A percentile compares a stretch with the other conserved stretches of the same genome.
Evolutionary conservation across 2,113 vertebrate species (phyloP).

Genomic region (Dasyurus viverrinus): DNA sequence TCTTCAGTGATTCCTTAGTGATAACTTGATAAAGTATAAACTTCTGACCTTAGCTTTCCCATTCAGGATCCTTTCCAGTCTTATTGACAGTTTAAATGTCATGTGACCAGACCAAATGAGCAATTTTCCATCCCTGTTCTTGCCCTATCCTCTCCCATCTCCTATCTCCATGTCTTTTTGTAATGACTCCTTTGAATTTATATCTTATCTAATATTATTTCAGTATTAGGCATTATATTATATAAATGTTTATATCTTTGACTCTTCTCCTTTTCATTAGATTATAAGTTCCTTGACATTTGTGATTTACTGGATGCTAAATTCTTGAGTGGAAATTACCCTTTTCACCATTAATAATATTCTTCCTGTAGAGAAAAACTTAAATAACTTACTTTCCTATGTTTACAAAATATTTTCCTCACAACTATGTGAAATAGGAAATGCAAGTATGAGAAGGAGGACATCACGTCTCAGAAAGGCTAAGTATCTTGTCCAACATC

Average conservation of each 20-base stretch:
- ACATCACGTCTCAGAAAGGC: background rate
- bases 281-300: background rate
- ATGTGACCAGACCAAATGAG: background rate
- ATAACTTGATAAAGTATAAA: background rate
- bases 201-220: background rate
- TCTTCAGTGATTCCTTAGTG: background rate
- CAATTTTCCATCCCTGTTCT: background rate
- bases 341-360: background rate
- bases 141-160: background rate
- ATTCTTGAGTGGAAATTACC: background rate
- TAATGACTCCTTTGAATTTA: background rate
- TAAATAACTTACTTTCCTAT: background rate
- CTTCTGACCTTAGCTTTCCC: background rate
- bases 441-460: background rate
- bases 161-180: background rate
- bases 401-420: background rate
- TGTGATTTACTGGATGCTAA: background rate
- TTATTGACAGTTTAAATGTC: background rate
- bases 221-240: background rate
- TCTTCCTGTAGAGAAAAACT: background rate
- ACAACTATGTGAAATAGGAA: background rate
- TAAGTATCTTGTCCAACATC: background rate
- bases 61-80: background rate
- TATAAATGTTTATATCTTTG: background rate
- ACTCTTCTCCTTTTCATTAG: background rate